Percentiles rank a stretch among this genome's conserved stretches.
Evolutionary conservation across 2,797 vertebrate species (phyloP).

Genomic region (Tenualosa thibaudeaui): DNA sequence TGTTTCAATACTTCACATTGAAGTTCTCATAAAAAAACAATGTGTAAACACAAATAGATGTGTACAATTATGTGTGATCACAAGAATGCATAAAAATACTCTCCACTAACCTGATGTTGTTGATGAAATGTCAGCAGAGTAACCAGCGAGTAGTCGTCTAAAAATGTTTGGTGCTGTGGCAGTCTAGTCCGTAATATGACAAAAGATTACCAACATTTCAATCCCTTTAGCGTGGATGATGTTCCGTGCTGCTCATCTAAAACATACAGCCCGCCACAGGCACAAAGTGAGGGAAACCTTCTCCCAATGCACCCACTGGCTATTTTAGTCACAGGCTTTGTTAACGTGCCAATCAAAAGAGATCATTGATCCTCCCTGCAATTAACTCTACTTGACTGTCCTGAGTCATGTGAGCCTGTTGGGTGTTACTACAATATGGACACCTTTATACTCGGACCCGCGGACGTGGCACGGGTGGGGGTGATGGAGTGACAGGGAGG

Average conservation of each 20-base stretch:
- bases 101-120: neutral
- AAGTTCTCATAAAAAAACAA: neutral
- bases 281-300: slow-evolving; percentile 12
- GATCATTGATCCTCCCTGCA: slow-evolving; percentile 17
- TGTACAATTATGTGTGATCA: neutral
- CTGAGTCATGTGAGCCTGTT: neutral
- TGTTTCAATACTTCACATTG: neutral
- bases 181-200: slow-evolving; percentile 23
- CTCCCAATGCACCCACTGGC: neutral
- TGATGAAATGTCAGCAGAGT: neutral
- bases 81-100: neutral
- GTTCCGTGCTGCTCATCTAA: slow-evolving; percentile 9
- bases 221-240: slow-evolving; percentile 21
- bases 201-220: slow-evolving; percentile 24
- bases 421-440: neutral
- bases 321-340: slow-evolving; percentile 20
- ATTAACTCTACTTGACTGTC: slow-evolving; percentile 13
- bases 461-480: neutral
- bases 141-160: neutral
- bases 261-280: neutral
- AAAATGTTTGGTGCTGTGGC: neutral
- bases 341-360: slow-evolving; percentile 22
- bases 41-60: neutral
- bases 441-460: neutral
- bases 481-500: neutral